phyloP scores from a whole-genome alignment of 2,797 vertebrate species.

The Crocidura indochinensis region DNA sequence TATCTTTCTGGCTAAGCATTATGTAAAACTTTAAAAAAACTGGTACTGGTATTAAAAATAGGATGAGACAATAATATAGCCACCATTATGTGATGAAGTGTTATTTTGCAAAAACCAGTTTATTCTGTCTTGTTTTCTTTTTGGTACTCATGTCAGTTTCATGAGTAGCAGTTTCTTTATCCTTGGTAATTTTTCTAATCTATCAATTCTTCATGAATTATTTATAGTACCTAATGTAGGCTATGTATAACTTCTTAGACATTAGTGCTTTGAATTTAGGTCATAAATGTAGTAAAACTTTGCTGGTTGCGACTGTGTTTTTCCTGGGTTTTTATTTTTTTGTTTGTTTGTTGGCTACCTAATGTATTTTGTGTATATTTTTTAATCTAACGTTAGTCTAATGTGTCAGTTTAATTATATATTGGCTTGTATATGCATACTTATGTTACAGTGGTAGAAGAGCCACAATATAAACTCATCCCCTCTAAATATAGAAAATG shows the following conservation, averaged over 20 bases:
- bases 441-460: background rate
- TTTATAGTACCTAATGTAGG: conserved; percentile 32
- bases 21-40: too few species aligned
- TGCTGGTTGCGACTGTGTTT: background rate
- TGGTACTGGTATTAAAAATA: too few species aligned
- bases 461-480: background rate
- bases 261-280: conserved; percentile 23
- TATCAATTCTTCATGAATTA: background rate
- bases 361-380: background rate
- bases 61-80: too few species aligned
- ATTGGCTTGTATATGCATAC: background rate
- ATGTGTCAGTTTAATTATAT: background rate
- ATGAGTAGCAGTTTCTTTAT: background rate
- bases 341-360: background rate
- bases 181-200: conserved; percentile 3
- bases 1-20: too few species aligned
- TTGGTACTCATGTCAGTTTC: background rate
- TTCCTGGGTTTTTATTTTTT: background rate
- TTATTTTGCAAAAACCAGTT: conserved; percentile 23
- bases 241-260: background rate
- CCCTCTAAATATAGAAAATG: background rate
- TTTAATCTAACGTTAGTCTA: background rate
- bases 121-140: conserved; percentile 14
- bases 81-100: background rate
- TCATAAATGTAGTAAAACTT: background rate